A percentile compares a stretch with the other conserved stretches of the same genome.
phyloP scores from a whole-genome alignment of 2,113 vertebrate species.

The Mesitornis unicolor region DNA sequence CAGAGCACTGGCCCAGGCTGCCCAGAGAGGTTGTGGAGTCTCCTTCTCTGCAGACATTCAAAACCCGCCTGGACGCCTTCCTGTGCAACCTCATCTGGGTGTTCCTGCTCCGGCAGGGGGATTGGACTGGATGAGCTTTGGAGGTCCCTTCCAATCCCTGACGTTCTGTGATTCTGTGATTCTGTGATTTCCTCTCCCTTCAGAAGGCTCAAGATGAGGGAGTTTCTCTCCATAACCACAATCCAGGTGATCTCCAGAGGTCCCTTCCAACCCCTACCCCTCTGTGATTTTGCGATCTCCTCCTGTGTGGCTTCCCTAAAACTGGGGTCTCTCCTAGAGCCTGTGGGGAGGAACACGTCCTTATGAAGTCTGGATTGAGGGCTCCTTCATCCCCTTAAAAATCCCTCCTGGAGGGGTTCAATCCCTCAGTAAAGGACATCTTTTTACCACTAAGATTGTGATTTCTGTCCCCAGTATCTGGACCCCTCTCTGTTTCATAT shows the following conservation, averaged over 20 bases:
- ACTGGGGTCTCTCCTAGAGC: neutral
- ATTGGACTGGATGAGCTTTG: no score
- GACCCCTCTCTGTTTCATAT: neutral
- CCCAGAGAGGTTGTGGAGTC: no score
- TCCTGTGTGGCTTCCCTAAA: neutral
- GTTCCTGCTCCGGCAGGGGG: no score
- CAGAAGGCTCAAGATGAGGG: neutral
- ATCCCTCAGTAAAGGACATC: fast-evolving
- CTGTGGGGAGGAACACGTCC: neutral
- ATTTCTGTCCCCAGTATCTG: neutral
- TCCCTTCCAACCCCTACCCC: no score
- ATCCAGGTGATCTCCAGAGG: no score
- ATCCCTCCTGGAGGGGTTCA: neutral
- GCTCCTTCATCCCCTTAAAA: neutral
- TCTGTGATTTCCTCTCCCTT: neutral
- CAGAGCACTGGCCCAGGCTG: no score
- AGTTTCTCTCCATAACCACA: fast-evolving
- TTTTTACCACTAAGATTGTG: fast-evolving
- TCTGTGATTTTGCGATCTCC: no score
- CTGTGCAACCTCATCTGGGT: no score
- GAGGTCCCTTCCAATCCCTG: no score
- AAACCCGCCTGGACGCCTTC: no score
- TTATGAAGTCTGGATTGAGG: neutral
- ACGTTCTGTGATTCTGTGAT: no score
- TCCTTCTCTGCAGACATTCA: no score